Conservation (phyloP, 1,140 invertebrate genomes). For the Anagrus nilaparvatae region DNA sequence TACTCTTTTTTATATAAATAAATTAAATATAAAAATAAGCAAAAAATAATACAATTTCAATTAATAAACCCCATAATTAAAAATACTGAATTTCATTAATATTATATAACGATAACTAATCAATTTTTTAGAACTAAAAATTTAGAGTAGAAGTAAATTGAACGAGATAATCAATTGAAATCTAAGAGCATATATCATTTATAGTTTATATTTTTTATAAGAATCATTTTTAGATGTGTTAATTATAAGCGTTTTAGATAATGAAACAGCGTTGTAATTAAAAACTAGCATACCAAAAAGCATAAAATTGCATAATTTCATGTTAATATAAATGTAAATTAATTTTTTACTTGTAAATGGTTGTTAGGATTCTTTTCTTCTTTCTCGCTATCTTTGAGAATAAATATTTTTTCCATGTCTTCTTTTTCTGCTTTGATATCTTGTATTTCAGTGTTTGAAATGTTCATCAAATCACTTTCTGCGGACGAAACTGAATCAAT, state of each 20-base stretch:
- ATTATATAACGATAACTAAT: too few species aligned
- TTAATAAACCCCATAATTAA: too few species aligned
- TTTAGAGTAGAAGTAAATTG: too few species aligned
- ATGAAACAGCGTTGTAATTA: constrained; percentile 3
- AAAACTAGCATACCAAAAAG: not conserved
- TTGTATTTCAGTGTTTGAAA: constrained; percentile 13
- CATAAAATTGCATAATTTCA: constrained; percentile 1
- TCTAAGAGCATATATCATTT: too few species aligned
- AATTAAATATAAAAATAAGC: too few species aligned
- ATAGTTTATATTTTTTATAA: too few species aligned
- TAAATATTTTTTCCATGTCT: constrained; percentile 5
- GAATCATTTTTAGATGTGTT: not conserved
- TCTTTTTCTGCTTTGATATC: constrained; percentile 8
- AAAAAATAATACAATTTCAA: too few species aligned
- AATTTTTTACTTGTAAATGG: not conserved
- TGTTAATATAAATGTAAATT: not conserved
- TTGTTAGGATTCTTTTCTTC: not conserved
- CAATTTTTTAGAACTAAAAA: too few species aligned
- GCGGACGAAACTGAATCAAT: constrained; percentile 8
- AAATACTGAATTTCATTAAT: too few species aligned
- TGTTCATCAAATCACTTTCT: constrained; percentile 16
- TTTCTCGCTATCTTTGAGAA: too few species aligned
- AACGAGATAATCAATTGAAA: too few species aligned
- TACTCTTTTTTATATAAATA: constrained; percentile 4
- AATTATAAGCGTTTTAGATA: not conserved